Base-by-base conservation (phyloP, 2,113 vertebrate genomes). In the Hemiscyllium ocellatum region DNA sequence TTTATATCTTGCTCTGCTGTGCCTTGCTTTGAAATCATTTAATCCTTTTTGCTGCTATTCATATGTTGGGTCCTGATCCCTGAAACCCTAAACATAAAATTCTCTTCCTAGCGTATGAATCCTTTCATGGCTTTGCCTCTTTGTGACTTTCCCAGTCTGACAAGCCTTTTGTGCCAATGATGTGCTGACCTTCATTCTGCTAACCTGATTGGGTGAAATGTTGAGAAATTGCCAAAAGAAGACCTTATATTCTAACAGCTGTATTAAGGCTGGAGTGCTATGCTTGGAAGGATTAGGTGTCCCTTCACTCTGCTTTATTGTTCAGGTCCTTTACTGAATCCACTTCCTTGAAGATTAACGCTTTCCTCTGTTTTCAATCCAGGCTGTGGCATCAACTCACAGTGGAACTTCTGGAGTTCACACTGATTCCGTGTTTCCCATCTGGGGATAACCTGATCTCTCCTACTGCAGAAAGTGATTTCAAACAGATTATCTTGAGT, bases 341-440 rank as follows among this genome's bases (percentile, higher is more conserved):
- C 15, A n/a, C 15, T 65, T 6, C 33, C 56, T 65, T 5, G 65
- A 65, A n/a, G 52, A 90, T n/a, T 29, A 61, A 56, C 10, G 26
- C 3, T 50, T 1, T 95, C 68, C 42, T 33, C 33, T 95, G 10
- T 7, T 8, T 50, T 95, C 65, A 24, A 29, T 72, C 12, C 26
- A 95, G 93, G 93, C 93, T 95, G 37, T 95, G 93, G 93, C 93
- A 95, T 47, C 93, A 95, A 22, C 93, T 95, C 37, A 95, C 93
- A 24, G 93, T 95, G 93, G 93, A 95, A 29, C 68, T 95, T 37
- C 93, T 95, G 93, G 93, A 95, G 68, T 95, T 95, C 68, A 95
- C 93, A 70, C 93, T 95, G 37, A 95, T 72, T 72, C 93, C 93
- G 13, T 95, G 66, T 29, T 95, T 95, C 42, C 66, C 93, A 42